Conservation (phyloP, 2,113 vertebrate genomes). For the Poicephalus gulielmi region DNA sequence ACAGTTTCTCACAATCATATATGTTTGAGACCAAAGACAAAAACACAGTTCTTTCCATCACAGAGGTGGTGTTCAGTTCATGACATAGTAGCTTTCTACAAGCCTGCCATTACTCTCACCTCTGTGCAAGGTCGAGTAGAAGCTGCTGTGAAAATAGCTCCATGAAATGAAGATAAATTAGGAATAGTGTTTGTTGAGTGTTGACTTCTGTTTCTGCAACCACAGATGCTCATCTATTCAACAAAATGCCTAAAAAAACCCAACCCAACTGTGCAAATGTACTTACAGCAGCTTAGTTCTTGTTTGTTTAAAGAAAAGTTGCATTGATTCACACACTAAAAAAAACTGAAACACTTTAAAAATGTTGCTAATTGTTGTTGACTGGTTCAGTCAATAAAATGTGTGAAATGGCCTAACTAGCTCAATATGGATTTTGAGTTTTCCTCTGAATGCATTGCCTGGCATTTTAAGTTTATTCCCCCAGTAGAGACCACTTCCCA, state of each 20-base stretch:
- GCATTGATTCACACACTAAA: not conserved
- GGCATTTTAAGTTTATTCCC: too few relatives aligned
- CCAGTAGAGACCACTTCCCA: not conserved
- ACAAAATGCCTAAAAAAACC: not conserved
- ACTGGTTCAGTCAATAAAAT: not conserved
- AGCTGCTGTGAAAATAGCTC: slow-evolving; percentile 27
- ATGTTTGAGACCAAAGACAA: not conserved
- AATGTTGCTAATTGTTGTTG: not conserved
- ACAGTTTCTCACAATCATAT: not conserved
- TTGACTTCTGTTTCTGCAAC: not conserved
- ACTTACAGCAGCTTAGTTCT: not conserved
- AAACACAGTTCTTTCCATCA: not conserved
- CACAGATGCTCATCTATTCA: not conserved
- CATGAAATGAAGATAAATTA: slow-evolving; percentile 30
- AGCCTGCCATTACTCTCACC: not conserved
- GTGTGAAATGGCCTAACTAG: not conserved
- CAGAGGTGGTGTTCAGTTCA: not conserved
- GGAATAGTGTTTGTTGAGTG: not conserved
- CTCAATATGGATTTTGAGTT: not conserved
- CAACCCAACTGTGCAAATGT: not conserved
- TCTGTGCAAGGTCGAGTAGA: not conserved
- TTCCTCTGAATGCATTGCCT: not conserved
- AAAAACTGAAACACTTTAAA: not conserved
- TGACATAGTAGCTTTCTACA: not conserved
- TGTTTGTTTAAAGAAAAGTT: not conserved